phyloP scores from a whole-genome alignment of 1,140 invertebrate genomes.

The Alviniconcha marisindica region DNA sequence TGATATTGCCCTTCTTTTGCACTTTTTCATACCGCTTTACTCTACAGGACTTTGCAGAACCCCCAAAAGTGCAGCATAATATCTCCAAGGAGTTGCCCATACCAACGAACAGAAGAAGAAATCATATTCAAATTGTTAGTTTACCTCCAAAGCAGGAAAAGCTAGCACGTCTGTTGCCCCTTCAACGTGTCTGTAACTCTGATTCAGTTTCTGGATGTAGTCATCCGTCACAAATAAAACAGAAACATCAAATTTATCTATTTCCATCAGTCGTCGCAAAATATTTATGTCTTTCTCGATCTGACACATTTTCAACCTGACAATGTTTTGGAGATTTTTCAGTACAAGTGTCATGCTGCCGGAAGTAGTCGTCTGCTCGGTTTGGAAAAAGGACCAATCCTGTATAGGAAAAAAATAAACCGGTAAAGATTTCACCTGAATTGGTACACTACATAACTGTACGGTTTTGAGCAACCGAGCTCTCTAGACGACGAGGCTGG shows the following conservation, averaged over 20 bases:
- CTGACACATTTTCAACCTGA: conserved; percentile 41
- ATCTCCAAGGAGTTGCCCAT: background rate
- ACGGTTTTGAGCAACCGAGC: too few species aligned
- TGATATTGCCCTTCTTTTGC: too few species aligned
- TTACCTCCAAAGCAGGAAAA: conserved; percentile 57
- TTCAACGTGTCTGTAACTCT: conserved; percentile 47
- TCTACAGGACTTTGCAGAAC: background rate
- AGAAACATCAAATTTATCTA: conserved; percentile 47
- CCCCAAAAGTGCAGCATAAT: background rate
- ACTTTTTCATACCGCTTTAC: too few species aligned
- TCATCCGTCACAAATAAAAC: conserved; percentile 47
- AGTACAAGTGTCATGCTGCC: conserved; percentile 47
- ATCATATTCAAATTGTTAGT: background rate
- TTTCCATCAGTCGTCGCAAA: conserved; percentile 39
- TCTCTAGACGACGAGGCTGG: too few species aligned
- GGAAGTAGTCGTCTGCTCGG: conserved; percentile 38
- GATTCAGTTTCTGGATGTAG: conserved; percentile 44
- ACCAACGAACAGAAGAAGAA: background rate
- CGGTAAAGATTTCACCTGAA: too few species aligned
- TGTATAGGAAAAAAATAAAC: too few species aligned
- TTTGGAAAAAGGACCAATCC: too few species aligned
- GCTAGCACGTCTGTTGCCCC: conserved; percentile 58
- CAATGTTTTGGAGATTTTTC: conserved; percentile 51
- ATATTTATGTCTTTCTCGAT: conserved; percentile 46
- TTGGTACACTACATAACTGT: too few species aligned